Evolutionary conservation across 2,797 vertebrate genomes (phyloP), one percentile per base, ranked within the genome.

Genomic region (Spizella passerina): DNA sequence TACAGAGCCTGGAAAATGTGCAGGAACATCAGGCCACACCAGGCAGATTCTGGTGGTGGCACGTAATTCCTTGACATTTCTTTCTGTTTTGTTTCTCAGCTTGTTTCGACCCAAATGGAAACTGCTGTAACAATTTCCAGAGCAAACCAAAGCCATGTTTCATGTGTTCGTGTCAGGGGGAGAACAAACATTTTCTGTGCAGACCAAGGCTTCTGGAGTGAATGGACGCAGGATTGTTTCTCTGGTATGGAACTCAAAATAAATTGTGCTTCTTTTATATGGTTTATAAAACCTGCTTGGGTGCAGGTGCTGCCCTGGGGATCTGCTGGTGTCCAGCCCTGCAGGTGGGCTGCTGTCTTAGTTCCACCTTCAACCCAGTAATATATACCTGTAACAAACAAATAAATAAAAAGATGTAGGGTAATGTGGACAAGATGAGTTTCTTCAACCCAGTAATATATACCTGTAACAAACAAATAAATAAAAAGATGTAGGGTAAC

Each of bases 171-270:
- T 63, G 94, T 98, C 94, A 96, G 98, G 77, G 98, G 94, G 7
- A 97, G 95, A 94, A 86, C 97, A 64, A 98, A 97, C 53, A 93
- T 84, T 13, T 97, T 97, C 71, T 98, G 98, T 60, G 94, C 98
- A 49, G 97, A 97, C 86, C 90, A 95, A 16, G 98, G 98, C 60
- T 96, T 98, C 66, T 98, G 98, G 98, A 98, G 98, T 30, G 98
- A 98, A 15, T 98, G 98, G 98, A 97, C 97, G 0, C 86, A 95
- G 12, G 86, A 97, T 12, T 98, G 98, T 66, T 97, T 96, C 90
- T 76, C 88, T 95, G 98, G 98, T 98, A 98, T 8, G 96, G 63
- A 72, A 73, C 32, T 22, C 68, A 39, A 72, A 65, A 55, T 20
- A 20, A 47, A 22, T 11, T 4, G 9, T 0, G 0, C 26, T 76